Conservation (phyloP, 2,797 vertebrate species). For the Ctenosaura bakeri region DNA sequence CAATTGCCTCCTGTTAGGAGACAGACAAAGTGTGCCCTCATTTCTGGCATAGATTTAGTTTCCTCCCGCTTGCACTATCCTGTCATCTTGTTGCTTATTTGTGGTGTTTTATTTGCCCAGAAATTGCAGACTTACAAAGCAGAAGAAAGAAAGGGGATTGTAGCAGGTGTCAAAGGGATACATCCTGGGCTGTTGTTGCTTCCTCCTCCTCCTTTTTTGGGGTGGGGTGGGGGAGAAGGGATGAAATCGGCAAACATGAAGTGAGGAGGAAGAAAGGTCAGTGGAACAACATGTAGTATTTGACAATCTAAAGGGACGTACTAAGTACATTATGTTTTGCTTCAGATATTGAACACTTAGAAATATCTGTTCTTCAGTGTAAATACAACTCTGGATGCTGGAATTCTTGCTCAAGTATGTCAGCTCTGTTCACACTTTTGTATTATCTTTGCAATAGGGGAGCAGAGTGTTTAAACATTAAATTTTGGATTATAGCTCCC, state of each 20-base stretch:
- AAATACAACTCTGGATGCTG: background rate
- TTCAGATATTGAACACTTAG: background rate
- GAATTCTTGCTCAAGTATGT: background rate
- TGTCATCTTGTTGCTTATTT: constrained; percentile 36
- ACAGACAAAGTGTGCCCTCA: constrained; percentile 31
- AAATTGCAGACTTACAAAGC: constrained; percentile 45
- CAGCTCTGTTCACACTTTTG: background rate
- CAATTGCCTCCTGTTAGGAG: constrained; percentile 48
- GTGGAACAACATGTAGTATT: constrained; percentile 43
- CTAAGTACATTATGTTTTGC: background rate
- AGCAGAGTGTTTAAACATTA: background rate
- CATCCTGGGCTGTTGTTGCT: constrained; percentile 6
- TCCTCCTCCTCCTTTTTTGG: constrained; percentile 31
- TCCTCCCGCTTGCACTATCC: constrained; percentile 33
- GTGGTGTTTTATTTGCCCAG: constrained; percentile 54
- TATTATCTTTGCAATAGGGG: background rate
- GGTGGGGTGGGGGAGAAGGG: constrained; percentile 18
- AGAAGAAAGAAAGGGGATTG: constrained; percentile 42
- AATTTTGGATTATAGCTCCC: background rate
- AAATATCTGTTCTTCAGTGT: constrained; percentile 27
- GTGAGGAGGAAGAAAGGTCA: constrained; percentile 58
- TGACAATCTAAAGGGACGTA: constrained; percentile 18
- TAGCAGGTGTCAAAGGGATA: constrained; percentile 49
- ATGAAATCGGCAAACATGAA: constrained; percentile 53
- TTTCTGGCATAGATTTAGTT: constrained; percentile 63